Percentiles rank a stretch among this genome's conserved stretches.
Conservation (phyloP, 2,797 vertebrate species). For the Oreonectes daqikongensis region DNA sequence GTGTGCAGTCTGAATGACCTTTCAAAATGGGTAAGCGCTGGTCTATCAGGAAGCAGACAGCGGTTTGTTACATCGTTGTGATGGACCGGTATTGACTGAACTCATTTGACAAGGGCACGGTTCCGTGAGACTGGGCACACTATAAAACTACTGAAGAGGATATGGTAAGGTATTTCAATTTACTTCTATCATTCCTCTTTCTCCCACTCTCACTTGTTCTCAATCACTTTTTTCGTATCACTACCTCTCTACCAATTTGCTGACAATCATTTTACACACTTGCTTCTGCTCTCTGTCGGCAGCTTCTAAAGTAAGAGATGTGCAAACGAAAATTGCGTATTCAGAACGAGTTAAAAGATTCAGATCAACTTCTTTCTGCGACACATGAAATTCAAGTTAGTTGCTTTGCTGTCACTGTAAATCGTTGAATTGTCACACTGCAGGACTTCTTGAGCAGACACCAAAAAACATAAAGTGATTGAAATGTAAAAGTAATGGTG, state of each 20-base stretch:
- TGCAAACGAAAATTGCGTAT: too few relatives aligned
- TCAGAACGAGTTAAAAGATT: too few relatives aligned
- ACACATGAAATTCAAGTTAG: too few relatives aligned
- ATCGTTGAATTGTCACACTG: too few relatives aligned
- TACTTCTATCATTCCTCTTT: conserved; percentile 5
- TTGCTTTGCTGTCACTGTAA: too few relatives aligned
- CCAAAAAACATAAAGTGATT: neutral
- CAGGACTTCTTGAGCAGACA: too few relatives aligned
- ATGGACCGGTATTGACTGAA: conserved; percentile 65
- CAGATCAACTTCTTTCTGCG: too few relatives aligned
- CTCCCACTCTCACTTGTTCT: neutral
- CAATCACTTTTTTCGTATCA: conserved; percentile 8
- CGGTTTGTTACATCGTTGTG: conserved; percentile 63
- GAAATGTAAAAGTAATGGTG: neutral
- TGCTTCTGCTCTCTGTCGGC: too few relatives aligned
- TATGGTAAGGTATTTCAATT: conserved; percentile 28
- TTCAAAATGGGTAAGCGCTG: conserved; percentile 74
- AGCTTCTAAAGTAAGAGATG: too few relatives aligned
- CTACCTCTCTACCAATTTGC: neutral
- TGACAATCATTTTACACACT: neutral
- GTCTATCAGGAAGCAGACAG: conserved; percentile 70
- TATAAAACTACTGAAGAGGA: conserved; percentile 31
- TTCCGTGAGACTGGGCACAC: conserved; percentile 3
- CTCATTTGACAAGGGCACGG: conserved; percentile 68
- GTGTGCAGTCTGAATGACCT: conserved; percentile 71